phyloP scores from a whole-genome alignment of 2,113 vertebrate genomes.

The Callospermophilus lateralis region DNA sequence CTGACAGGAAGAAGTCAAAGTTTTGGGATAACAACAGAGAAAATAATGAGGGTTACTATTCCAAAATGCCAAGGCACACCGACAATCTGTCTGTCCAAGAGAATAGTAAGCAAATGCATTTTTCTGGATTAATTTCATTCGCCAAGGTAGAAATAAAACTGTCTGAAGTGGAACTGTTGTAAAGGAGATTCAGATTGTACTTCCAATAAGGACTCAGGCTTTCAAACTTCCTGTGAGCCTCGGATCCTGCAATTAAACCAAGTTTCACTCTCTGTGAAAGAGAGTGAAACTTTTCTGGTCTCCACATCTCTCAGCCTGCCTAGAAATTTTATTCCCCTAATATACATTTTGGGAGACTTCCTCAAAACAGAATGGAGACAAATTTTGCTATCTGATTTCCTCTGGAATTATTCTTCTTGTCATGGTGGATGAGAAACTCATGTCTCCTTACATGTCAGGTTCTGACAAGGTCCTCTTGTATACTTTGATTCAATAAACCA shows the following conservation, averaged over 20 bases:
- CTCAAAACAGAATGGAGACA: neutral
- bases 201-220: neutral
- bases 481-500: neutral
- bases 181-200: neutral
- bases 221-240: constrained; percentile 5
- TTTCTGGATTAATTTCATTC: constrained; percentile 63
- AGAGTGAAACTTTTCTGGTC: neutral
- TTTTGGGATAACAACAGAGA: constrained; percentile 56
- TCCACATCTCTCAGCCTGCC: neutral
- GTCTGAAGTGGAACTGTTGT: neutral
- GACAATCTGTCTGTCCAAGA: constrained; percentile 54
- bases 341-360: neutral
- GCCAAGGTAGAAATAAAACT: constrained; percentile 44
- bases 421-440: neutral
- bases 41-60: constrained; percentile 73
- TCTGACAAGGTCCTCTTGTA: neutral
- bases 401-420: neutral
- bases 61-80: constrained; percentile 27
- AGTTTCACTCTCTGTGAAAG: neutral
- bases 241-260: neutral
- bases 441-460: neutral
- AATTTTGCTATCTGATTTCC: neutral
- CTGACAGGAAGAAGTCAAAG: constrained; percentile 73
- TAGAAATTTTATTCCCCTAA: neutral
- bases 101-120: constrained; percentile 52